A percentile compares a stretch with the other conserved stretches of the same genome.
Conservation (phyloP, 2,888 invertebrate genomes). For the Agriopis marginaria region DNA sequence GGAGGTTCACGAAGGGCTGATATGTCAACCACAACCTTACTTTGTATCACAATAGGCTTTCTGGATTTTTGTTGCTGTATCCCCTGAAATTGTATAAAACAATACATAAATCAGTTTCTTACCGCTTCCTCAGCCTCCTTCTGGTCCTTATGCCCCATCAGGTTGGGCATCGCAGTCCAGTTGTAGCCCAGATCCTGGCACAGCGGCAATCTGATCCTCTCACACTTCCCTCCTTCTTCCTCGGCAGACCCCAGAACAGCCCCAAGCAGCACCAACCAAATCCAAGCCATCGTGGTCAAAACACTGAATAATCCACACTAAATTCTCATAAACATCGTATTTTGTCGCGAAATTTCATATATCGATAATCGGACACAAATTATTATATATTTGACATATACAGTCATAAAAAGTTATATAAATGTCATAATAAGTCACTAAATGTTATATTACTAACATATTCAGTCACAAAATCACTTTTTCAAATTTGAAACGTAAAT, state of each 20-base stretch:
- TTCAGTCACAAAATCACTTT: conserved; percentile 64
- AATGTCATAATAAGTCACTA: conserved; percentile 39
- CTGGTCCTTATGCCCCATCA: conserved; percentile 93
- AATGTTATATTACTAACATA: conserved; percentile 9
- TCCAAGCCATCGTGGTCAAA: conserved; percentile 72
- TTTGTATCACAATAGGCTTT: too few relatives aligned
- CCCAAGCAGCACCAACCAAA: conserved; percentile 78
- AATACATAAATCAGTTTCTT: conserved; percentile 56
- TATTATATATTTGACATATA: conserved; percentile 25
- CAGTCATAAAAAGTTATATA: conserved; percentile 53
- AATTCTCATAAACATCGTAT: conserved; percentile 61
- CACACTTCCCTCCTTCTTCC: conserved; percentile 88
- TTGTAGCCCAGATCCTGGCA: conserved; percentile 95
- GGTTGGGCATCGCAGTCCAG: conserved; percentile 94
- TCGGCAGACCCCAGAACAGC: conserved; percentile 38
- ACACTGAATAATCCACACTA: conserved; percentile 60
- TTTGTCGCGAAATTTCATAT: conserved; percentile 47
- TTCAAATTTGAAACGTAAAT: conserved; percentile 62
- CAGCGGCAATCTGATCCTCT: conserved; percentile 91
- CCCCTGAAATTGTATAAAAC: background rate
- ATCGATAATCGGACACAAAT: conserved; percentile 20
- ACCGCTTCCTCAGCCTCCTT: conserved; percentile 93
- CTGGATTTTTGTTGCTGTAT: background rate
- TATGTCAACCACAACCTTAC: too few relatives aligned
- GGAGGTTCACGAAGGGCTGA: too few relatives aligned